Evolutionary conservation across 1,140 invertebrate genomes (phyloP).

Genomic region (Andrena cerasifolii): DNA sequence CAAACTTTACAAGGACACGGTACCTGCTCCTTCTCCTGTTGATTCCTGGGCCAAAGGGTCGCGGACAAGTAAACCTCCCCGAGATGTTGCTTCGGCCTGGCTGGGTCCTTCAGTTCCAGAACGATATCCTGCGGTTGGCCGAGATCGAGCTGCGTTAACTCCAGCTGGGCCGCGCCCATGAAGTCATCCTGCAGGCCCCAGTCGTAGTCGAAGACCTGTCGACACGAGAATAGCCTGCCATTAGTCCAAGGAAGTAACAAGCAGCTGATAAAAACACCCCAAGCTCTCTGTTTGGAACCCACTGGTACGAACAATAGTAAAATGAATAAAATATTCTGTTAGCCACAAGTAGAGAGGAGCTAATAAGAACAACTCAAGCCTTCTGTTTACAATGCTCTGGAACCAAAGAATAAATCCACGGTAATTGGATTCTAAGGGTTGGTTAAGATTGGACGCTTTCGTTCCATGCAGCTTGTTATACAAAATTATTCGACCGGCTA

Average conservation of each 20-base stretch:
- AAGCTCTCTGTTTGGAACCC: background rate
- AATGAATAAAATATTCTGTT: background rate
- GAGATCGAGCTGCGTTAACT: slow-evolving; percentile 92
- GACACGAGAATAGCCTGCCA: slow-evolving; percentile 44
- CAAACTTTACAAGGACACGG: too few relatives aligned
- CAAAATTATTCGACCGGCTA: background rate
- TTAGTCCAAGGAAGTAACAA: slow-evolving; percentile 30
- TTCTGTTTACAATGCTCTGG: too few relatives aligned
- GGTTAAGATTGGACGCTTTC: background rate
- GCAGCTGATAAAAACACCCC: slow-evolving; percentile 11
- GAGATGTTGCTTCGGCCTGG: slow-evolving; percentile 86
- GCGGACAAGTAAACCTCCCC: slow-evolving; percentile 92
- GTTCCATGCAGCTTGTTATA: background rate
- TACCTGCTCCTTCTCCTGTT: slow-evolving; percentile 97
- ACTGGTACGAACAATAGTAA: background rate
- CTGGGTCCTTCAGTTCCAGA: slow-evolving; percentile 89
- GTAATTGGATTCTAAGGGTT: background rate
- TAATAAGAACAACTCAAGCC: too few relatives aligned
- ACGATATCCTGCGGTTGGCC: slow-evolving; percentile 91
- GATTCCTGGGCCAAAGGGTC: slow-evolving; percentile 93
- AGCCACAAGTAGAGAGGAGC: too few relatives aligned
- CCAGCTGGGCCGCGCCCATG: slow-evolving; percentile 95
- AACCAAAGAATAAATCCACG: too few relatives aligned
- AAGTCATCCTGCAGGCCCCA: slow-evolving; percentile 99
- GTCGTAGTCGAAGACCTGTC: slow-evolving; percentile 97